Evolutionary conservation across 2,888 invertebrate genomes (phyloP), one percentile per base, ranked within the genome.

Genomic region (Augochlorella aurata): DNA sequence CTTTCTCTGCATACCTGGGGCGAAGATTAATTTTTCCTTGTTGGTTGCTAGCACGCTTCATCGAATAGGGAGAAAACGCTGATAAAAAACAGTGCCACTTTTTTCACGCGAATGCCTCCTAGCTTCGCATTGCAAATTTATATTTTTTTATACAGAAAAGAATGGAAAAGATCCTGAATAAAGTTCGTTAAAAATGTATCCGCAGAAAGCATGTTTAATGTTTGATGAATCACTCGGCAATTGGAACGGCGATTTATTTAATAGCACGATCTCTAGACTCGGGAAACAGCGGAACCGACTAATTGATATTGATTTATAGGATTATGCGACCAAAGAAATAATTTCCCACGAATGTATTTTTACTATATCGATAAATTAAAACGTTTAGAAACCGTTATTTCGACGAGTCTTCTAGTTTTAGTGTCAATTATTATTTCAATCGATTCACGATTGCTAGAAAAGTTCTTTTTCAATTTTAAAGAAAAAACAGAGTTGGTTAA

Each of bases 1-100:
- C 74, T 71, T 47, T 9, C 72, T 21, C 16, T 2, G 65, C n/a
- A n/a, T 47, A 4, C 21, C 44, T 29, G 18, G 66, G 9, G 29
- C 29, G 38, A 18, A 77, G 66, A 72, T 72, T 72, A 71, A 77
- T 77, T 66, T 71, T 47, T 54, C 52, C n/a, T n/a, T 52, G 52
- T 21, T n/a, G 61, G 18, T 29, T 18, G 47, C 49, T 16, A 67
- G 47, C 21, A 24, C 1, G 16, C n/a, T 24, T 10, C 24, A n/a
- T 9, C 47, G 4, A 49, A 67, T 21, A 18, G 18, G 18, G 29
- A 67, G 16, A 18, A 29, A 67, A 47, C 49, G 24, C 16, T 49
- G 49, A 67, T 29, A 49, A 14, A 47, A 61, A 29, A 67, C 10
- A 16, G 3, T 10, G 8, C 24, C 29, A 63, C n/a, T 45, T 21